Conservation (phyloP, 2,888 invertebrate species). For the Salpingus planirostris region DNA sequence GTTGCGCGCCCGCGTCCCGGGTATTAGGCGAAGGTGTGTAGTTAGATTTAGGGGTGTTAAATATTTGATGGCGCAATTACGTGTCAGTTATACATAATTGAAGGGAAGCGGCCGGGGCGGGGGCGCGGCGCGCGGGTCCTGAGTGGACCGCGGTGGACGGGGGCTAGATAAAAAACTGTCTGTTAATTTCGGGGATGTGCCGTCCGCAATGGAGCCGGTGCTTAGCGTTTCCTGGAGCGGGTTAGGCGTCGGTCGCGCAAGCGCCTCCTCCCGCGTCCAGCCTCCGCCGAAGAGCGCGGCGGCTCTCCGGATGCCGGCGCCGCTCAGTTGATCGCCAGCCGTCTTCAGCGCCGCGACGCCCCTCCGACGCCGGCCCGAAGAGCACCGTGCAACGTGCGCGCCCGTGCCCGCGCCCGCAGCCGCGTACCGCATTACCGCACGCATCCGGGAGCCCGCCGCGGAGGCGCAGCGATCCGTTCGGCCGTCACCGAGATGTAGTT, state of each 20-base stretch:
- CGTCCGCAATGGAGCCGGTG: conserved; percentile 14
- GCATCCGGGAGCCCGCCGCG: no score
- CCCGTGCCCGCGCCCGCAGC: conserved; percentile 3
- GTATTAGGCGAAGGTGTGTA: no score
- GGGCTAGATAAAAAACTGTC: conserved; percentile 13
- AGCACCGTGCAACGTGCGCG: conserved; percentile 9
- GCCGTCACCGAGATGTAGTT: no score
- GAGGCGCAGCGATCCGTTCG: no score
- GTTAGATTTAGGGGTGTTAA: no score
- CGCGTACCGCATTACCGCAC: no score
- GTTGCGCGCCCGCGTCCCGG: no score
- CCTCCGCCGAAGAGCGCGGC: conserved; percentile 26
- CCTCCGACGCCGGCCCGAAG: no score
- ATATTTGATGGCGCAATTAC: no score
- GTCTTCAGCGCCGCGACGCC: conserved; percentile 17
- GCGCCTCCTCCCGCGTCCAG: conserved; percentile 24
- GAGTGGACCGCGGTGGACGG: background rate
- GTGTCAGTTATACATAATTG: no score
- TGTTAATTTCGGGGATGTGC: conserved; percentile 15
- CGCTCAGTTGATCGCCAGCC: conserved; percentile 27
- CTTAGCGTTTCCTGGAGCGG: conserved; percentile 22
- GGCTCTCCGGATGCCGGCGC: conserved; percentile 25
- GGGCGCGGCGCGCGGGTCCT: background rate
- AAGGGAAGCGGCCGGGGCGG: no score
- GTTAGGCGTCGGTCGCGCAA: conserved; percentile 29